phyloP scores from a whole-genome alignment of 2,797 vertebrate species.

The Cyclura pinguis region DNA sequence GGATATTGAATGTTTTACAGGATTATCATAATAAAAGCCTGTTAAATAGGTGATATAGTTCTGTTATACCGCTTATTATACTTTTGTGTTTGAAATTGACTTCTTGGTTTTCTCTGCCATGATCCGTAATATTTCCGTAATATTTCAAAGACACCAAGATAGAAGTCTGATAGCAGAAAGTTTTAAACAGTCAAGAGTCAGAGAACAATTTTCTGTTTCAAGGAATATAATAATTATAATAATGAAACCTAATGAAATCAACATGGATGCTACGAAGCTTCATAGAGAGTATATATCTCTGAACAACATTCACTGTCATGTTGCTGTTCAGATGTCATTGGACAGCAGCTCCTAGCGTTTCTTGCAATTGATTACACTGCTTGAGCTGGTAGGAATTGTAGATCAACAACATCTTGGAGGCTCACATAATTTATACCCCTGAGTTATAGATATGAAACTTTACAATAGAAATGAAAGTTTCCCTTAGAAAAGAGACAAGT shows the following conservation, averaged over 20 bases:
- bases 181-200: neutral
- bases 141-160: neutral
- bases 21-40: neutral
- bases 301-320: neutral
- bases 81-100: neutral
- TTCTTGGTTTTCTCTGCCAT: neutral
- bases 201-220: neutral
- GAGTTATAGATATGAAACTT: no score
- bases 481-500: neutral
- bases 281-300: neutral
- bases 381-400: no score
- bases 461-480: neutral
- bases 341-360: no score
- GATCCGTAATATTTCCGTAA: neutral
- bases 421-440: no score
- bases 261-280: neutral
- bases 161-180: neutral
- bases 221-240: neutral
- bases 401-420: no score
- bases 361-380: no score
- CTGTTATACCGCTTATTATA: neutral
- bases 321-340: no score
- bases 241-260: neutral
- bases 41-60: neutral
- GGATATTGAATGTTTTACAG: neutral